Evolutionary conservation across 2,888 invertebrate species (phyloP).

Genomic region (Philopedon plagiatum): DNA sequence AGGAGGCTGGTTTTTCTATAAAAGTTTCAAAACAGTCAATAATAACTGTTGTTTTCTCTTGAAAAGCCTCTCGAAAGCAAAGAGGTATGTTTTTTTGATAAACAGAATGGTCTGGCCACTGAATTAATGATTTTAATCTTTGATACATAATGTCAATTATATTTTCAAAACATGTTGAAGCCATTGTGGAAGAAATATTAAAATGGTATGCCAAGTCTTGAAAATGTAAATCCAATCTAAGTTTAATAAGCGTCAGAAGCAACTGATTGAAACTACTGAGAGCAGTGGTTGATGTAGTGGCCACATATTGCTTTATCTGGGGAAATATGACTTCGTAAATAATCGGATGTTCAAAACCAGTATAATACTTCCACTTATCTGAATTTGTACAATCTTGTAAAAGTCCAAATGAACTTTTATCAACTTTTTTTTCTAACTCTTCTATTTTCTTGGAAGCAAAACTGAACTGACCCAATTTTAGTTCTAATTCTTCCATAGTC

Average conservation of each 20-base stretch:
- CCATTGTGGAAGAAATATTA: conserved; percentile 30
- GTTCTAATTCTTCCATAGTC: conserved; percentile 34
- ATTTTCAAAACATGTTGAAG: conserved; percentile 12
- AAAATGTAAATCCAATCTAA: conserved; percentile 15
- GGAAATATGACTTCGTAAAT: neutral
- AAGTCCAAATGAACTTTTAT: conserved; percentile 37
- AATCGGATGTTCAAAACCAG: too few species aligned
- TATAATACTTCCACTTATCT: conserved; percentile 37
- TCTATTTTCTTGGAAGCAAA: conserved; percentile 37
- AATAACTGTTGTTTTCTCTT: conserved; percentile 40
- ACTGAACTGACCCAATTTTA: conserved; percentile 41
- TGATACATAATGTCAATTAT: neutral
- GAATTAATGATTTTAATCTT: neutral
- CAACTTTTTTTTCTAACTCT: conserved; percentile 26
- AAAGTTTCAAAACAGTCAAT: conserved; percentile 52
- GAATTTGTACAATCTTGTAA: conserved; percentile 18
- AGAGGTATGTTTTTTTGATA: conserved; percentile 42
- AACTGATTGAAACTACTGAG: conserved; percentile 27
- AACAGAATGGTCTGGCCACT: conserved; percentile 45
- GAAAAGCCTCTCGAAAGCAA: conserved; percentile 49
- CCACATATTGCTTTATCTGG: neutral
- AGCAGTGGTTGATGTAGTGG: conserved; percentile 29
- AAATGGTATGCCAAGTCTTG: conserved; percentile 44
- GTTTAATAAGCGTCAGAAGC: conserved; percentile 41
- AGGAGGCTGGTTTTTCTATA: conserved; percentile 43